These are phyloP conservation scores for Acropora yongei DNA, from an alignment of 64 coral and sea anemone species.

Conservation along the genomic window DNA sequence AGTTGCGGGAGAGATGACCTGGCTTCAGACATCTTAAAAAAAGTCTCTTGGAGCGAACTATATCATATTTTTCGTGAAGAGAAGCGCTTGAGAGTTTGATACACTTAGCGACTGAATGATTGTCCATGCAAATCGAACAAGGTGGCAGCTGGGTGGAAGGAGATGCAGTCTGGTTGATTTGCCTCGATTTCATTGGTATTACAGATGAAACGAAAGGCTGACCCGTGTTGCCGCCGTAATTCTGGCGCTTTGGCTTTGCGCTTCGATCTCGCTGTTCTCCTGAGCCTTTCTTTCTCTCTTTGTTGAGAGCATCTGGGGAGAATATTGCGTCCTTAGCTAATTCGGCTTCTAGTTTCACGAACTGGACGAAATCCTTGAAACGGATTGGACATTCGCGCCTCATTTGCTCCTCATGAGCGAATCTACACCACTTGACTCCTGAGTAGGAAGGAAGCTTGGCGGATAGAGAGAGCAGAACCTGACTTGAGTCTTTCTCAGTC, in stretches of 20 bases:
- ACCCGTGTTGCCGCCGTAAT: no score
- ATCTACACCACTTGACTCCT: neutral
- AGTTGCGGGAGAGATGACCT: conserved; percentile 19
- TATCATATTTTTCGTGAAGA: conserved; percentile 2
- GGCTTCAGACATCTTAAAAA: conserved; percentile 55
- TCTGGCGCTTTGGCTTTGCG: neutral
- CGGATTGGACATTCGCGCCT: neutral
- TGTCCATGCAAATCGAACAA: conserved; percentile 45
- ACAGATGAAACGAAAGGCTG: no score
- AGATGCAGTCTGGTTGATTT: no score
- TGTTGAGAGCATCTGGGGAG: neutral
- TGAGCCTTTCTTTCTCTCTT: neutral
- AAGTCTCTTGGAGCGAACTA: conserved; percentile 23
- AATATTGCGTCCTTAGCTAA: neutral
- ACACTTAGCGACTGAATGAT: conserved; percentile 40
- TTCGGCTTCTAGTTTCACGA: neutral
- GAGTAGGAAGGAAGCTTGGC: neutral
- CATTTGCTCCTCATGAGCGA: neutral
- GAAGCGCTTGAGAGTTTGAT: conserved; percentile 14
- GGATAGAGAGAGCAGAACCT: neutral
- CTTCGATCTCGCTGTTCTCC: neutral
- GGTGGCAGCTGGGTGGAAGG: neutral
- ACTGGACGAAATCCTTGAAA: neutral
- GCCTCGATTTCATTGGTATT: no score
- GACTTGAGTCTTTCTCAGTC: neutral